A percentile compares a stretch with the other conserved stretches of the same genome.
Conservation (phyloP, 2,888 invertebrate species). For the Ormia ochracea region DNA sequence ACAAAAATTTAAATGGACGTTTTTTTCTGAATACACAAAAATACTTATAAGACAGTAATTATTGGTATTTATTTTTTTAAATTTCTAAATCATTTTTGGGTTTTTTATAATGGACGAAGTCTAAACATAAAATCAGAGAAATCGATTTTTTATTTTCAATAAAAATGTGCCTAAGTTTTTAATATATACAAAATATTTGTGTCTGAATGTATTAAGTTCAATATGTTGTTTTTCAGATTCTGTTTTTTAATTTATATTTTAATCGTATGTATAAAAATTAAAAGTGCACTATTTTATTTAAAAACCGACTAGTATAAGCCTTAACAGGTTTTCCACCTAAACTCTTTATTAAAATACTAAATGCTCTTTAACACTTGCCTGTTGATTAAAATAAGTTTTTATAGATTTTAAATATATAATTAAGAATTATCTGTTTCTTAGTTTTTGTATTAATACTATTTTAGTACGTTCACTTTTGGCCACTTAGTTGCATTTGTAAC, state of each 20-base stretch:
- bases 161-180: conserved; percentile 10
- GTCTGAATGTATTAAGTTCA: neutral
- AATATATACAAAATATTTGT: conserved; percentile 26
- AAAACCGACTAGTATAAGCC: conserved; percentile 53
- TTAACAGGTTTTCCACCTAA: conserved; percentile 17
- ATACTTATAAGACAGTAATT: conserved; percentile 17
- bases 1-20: conserved; percentile 57
- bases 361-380: conserved; percentile 64
- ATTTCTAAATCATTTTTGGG: neutral
- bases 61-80: neutral
- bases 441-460: conserved; percentile 66
- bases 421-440: conserved; percentile 31
- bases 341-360: conserved; percentile 66
- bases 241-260: neutral
- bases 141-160: neutral
- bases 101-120: conserved; percentile 11
- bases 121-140: conserved; percentile 9
- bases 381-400: conserved; percentile 39
- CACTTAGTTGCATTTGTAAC: conserved; percentile 61
- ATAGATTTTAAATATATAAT: conserved; percentile 33
- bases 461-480: conserved; percentile 63
- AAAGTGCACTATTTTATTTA: conserved; percentile 35
- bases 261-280: conserved; percentile 39
- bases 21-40: conserved; percentile 48
- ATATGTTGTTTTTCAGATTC: neutral